These are phyloP conservation scores for Orycteropus afer DNA, from an alignment of 2,113 vertebrate species.

Conservation along the genomic window DNA sequence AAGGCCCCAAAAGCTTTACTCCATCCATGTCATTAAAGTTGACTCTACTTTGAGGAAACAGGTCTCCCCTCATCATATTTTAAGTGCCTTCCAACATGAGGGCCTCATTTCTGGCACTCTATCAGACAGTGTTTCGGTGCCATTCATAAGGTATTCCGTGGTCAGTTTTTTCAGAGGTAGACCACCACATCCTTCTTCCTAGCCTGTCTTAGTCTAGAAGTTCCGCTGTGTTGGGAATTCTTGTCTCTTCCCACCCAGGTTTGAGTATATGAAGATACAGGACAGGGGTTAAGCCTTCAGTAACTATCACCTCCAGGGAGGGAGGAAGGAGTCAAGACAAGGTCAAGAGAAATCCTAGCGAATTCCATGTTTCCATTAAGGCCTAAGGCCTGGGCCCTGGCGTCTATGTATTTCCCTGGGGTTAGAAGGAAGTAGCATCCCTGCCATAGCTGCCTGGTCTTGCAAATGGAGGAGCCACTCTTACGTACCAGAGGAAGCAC, in stretches of 20 bases:
- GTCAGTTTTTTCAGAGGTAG: no score
- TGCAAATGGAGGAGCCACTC: background rate
- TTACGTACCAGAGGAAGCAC: background rate
- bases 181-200: no score
- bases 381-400: constrained; percentile 53
- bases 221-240: constrained; percentile 55
- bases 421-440: background rate
- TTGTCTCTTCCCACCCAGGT: constrained; percentile 74
- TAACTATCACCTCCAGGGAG: constrained; percentile 86
- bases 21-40: no score
- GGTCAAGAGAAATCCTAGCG: constrained; percentile 77
- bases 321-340: constrained; percentile 74
- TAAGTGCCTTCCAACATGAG: no score
- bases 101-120: no score
- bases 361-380: constrained; percentile 82
- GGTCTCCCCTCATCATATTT: no score
- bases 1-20: no score
- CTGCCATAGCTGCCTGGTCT: background rate
- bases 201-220: no score
- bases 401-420: background rate
- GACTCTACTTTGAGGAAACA: no score
- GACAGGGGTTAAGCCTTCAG: constrained; percentile 85
- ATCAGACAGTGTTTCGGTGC: no score
- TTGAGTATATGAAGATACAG: constrained; percentile 72
- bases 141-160: no score